These are phyloP conservation scores for Mastomys coucha DNA, from an alignment of 2,113 vertebrate species.

Conservation along the genomic window DNA sequence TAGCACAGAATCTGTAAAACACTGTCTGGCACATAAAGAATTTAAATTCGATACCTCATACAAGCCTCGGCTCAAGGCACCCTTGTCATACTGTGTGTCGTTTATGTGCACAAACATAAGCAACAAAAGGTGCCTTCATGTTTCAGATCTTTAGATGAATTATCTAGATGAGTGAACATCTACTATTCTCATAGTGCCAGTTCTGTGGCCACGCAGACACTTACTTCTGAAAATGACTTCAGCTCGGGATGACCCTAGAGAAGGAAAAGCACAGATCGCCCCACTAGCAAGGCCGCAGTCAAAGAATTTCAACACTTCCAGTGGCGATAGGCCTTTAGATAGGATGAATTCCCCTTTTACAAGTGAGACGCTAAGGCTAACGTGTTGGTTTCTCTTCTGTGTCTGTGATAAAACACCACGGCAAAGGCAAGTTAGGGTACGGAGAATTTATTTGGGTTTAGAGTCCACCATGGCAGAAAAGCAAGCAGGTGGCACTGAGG, in stretches of 20 bases:
- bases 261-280: background rate
- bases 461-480: too few species aligned
- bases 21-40: background rate
- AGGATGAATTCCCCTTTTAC: conserved; percentile 49
- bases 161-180: background rate
- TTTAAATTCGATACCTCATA: background rate
- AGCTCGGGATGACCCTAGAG: background rate
- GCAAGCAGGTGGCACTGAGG: background rate
- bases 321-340: background rate
- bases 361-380: background rate
- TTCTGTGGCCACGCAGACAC: background rate
- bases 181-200: too few species aligned
- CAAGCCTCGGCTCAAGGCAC: background rate
- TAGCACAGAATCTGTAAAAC: background rate
- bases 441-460: background rate
- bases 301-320: background rate
- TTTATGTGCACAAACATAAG: conserved; percentile 10
- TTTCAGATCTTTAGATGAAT: background rate
- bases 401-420: too few species aligned
- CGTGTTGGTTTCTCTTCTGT: background rate
- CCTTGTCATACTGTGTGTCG: background rate
- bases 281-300: background rate
- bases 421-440: background rate
- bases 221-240: background rate
- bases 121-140: background rate